Evolutionary conservation across 2,113 vertebrate species (phyloP).

Genomic region (Tursiops truncatus): DNA sequence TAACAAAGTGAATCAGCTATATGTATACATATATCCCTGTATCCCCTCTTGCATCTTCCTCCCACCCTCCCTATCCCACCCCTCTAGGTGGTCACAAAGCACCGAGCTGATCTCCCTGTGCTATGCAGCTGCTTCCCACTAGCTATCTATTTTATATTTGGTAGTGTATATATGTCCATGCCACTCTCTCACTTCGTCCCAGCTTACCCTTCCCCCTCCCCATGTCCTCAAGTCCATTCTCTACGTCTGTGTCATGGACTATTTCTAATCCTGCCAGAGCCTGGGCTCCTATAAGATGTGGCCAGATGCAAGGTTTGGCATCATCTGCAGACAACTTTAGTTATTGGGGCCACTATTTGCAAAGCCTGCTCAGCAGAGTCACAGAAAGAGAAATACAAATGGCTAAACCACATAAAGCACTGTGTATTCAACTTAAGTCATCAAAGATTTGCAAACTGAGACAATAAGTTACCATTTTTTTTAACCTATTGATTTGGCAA

Average conservation of each 20-base stretch:
- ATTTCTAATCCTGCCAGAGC: conserved; percentile 8
- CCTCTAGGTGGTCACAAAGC: too few species aligned
- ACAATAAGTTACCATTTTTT: not conserved
- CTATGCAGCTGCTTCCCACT: too few species aligned
- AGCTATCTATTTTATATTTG: too few species aligned
- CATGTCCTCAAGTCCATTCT: too few species aligned
- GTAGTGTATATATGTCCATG: too few species aligned
- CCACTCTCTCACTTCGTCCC: too few species aligned
- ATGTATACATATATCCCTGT: too few species aligned
- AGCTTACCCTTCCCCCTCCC: too few species aligned
- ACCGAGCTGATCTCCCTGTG: too few species aligned
- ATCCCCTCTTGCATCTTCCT: too few species aligned
- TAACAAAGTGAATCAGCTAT: too few species aligned
- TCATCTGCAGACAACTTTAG: not conserved
- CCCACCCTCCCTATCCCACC: too few species aligned
- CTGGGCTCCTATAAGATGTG: conserved; percentile 12
- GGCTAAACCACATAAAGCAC: not conserved
- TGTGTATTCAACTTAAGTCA: not conserved
- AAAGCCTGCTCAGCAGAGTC: conserved; percentile 8
- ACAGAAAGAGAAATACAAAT: not conserved
- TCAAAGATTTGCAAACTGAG: conserved; percentile 23
- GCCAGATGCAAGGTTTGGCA: conserved; percentile 20
- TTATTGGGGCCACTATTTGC: not conserved
- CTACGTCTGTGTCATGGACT: not conserved
- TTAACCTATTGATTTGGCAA: conserved; percentile 27